phyloP scores from a whole-genome alignment of 1,140 invertebrate genomes.

The Adoxophyes honmai region DNA sequence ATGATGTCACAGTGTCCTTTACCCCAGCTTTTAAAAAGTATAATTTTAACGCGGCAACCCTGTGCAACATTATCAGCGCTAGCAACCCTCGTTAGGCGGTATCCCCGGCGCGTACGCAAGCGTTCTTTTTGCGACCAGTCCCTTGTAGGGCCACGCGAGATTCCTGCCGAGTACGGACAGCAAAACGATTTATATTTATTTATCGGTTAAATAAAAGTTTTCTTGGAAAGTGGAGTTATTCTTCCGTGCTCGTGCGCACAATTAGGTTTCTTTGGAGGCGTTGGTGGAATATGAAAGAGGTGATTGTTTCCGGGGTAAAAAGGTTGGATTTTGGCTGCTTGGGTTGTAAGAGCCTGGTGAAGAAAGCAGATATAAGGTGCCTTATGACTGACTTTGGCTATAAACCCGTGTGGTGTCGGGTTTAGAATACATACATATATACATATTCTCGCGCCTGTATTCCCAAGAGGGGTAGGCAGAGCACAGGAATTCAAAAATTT shows the following conservation, averaged over 20 bases:
- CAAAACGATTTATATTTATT: conserved; percentile 52
- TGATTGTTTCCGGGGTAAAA: too few species aligned
- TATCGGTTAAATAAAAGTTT: conserved; percentile 46
- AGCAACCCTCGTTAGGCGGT: conserved; percentile 22
- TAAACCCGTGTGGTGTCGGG: too few species aligned
- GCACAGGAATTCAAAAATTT: too few species aligned
- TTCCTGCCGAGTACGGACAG: conserved; percentile 58
- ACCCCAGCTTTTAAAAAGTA: too few species aligned
- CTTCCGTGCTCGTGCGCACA: conserved; percentile 22
- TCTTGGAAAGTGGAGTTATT: conserved; percentile 23
- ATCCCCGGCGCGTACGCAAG: conserved; percentile 41
- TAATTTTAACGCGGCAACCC: background rate
- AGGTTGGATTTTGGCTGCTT: too few species aligned
- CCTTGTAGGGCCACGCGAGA: conserved; percentile 64
- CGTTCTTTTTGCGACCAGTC: conserved; percentile 37
- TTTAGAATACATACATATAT: too few species aligned
- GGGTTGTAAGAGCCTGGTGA: too few species aligned
- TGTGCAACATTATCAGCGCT: background rate
- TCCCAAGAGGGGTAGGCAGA: too few species aligned
- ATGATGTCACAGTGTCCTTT: too few species aligned
- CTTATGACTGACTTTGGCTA: too few species aligned
- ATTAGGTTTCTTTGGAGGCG: conserved; percentile 3
- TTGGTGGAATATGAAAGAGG: background rate
- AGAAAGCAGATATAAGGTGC: too few species aligned
- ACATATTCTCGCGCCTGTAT: too few species aligned